Conservation (phyloP, 2,113 vertebrate genomes). For the Phalacrocorax brasilianus region DNA sequence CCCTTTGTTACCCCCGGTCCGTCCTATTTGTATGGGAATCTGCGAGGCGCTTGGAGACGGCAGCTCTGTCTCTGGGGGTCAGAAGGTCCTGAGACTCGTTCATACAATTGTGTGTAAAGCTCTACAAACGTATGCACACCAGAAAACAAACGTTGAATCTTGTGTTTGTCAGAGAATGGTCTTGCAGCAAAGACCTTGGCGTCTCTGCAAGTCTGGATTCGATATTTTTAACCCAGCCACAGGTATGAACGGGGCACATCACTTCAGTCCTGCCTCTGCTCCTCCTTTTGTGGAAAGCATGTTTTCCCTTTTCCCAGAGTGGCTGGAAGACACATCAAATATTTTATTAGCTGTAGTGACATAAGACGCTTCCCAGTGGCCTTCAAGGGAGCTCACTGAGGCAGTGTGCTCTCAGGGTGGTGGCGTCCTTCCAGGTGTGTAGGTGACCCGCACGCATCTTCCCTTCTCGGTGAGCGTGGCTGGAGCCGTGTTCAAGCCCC, state of each 20-base stretch:
- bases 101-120: background rate
- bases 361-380: too few species aligned
- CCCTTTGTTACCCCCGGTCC: background rate
- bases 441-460: background rate
- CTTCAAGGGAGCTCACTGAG: background rate
- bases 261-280: background rate
- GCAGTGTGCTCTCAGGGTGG: background rate
- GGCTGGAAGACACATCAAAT: background rate
- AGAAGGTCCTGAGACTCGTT: background rate
- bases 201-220: background rate
- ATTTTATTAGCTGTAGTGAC: too few species aligned
- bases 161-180: background rate
- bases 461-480: background rate
- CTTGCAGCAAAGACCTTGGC: background rate
- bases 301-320: background rate
- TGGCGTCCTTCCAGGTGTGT: background rate
- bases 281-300: background rate
- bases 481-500: background rate
- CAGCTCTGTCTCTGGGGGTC: background rate
- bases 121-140: background rate
- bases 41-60: background rate
- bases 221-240: background rate
- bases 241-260: background rate
- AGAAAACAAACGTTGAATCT: fast-evolving
- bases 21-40: too few species aligned